These are phyloP conservation scores for Lochmaea capreae DNA, from an alignment of 2,888 invertebrate species.

Conservation along the genomic window DNA sequence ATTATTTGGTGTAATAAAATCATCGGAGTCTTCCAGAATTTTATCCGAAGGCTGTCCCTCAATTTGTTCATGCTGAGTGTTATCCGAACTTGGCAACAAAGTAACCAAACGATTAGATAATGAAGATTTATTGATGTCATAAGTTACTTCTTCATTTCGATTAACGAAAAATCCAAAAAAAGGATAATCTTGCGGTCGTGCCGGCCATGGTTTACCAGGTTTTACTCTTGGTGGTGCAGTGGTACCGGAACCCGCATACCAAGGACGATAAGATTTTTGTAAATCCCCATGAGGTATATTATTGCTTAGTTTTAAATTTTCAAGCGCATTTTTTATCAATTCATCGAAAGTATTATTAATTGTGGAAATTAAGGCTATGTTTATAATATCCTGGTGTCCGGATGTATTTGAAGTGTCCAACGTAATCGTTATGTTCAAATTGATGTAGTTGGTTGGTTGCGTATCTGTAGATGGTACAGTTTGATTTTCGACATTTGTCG, in stretches of 20 bases:
- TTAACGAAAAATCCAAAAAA: neutral
- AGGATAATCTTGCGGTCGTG: conserved; percentile 22
- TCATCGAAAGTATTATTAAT: neutral
- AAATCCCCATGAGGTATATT: neutral
- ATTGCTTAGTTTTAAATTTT: neutral
- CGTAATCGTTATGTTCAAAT: neutral
- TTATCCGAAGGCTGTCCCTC: too few relatives aligned
- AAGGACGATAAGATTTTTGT: neutral
- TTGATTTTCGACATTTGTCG: neutral
- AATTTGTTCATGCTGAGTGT: too few relatives aligned
- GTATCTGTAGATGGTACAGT: neutral
- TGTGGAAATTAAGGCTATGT: neutral
- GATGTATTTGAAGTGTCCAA: neutral
- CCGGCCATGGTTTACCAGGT: conserved; percentile 37
- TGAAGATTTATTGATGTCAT: too few relatives aligned
- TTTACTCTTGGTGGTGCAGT: conserved; percentile 32
- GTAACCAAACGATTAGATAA: too few relatives aligned
- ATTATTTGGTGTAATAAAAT: neutral
- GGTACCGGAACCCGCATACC: conserved; percentile 23
- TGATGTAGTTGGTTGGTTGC: neutral
- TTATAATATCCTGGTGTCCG: neutral
- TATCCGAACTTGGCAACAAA: too few relatives aligned
- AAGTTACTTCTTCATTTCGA: too few relatives aligned
- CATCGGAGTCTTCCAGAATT: conserved; percentile 29
- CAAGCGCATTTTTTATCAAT: neutral